A percentile compares a stretch with the other conserved stretches of the same genome.
These are phyloP conservation scores for Andrena flavipes DNA, from an alignment of 2,888 invertebrate species.

Conservation along the genomic window DNA sequence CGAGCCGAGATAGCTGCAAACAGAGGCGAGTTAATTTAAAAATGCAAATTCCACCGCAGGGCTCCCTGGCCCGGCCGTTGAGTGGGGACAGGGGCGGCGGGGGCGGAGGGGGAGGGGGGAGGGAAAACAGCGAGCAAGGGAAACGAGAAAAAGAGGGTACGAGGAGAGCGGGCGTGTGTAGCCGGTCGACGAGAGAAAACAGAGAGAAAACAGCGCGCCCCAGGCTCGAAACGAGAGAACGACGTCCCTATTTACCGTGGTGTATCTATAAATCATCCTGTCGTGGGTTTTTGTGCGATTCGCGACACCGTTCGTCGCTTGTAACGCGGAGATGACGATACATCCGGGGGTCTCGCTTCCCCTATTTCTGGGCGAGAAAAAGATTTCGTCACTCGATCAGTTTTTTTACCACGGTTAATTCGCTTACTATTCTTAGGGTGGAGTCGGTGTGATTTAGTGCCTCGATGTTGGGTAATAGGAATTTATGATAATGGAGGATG, in stretches of 20 bases:
- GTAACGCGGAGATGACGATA: not conserved
- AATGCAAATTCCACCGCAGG: constrained; percentile 83
- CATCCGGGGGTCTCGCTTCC: not conserved
- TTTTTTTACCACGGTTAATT: not conserved
- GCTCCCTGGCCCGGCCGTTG: constrained; percentile 53
- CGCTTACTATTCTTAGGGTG: not conserved
- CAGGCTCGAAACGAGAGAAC: constrained; percentile 7
- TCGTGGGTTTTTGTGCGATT: constrained; percentile 62
- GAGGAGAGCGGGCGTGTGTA: constrained; percentile 2
- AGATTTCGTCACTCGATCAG: not conserved
- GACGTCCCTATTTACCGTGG: constrained; percentile 58
- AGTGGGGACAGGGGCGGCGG: constrained; percentile 29
- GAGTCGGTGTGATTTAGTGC: not conserved
- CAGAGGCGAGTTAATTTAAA: constrained; percentile 85
- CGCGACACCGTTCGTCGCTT: constrained; percentile 44
- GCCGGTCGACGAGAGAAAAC: constrained; percentile 30
- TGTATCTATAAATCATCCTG: constrained; percentile 64
- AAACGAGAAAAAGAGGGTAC: constrained; percentile 50
- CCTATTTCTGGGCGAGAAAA: not conserved
- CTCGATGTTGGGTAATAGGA: not conserved
- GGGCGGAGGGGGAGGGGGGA: constrained; percentile 29
- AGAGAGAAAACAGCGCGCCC: constrained; percentile 48
- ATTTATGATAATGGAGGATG: too few relatives aligned
- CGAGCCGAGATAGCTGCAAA: constrained; percentile 82
- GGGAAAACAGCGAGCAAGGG: constrained; percentile 22